phyloP scores from a whole-genome alignment of 2,113 vertebrate genomes.

The Strix uralensis region DNA sequence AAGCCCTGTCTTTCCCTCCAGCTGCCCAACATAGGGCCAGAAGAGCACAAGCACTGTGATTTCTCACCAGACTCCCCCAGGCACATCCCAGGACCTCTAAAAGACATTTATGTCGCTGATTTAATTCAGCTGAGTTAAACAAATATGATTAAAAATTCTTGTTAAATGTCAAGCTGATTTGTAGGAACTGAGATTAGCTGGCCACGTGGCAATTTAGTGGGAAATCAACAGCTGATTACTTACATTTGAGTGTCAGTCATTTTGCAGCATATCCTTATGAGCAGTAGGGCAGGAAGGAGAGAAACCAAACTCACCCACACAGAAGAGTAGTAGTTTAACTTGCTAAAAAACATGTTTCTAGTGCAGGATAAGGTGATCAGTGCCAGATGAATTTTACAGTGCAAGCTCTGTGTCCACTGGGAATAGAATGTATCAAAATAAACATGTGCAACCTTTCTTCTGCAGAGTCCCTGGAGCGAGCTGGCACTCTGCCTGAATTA shows the following conservation, averaged over 20 bases:
- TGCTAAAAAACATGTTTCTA: neutral
- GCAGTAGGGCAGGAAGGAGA: neutral
- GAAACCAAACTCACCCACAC: neutral
- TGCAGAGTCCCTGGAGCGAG: neutral
- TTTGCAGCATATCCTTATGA: neutral
- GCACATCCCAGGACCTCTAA: neutral
- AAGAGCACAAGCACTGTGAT: neutral
- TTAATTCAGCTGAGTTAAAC: neutral
- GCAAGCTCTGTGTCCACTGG: neutral
- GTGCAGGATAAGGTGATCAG: neutral
- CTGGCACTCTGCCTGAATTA: neutral
- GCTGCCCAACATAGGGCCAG: neutral
- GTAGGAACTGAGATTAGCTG: neutral
- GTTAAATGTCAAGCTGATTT: neutral
- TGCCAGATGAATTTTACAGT: neutral
- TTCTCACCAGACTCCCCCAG: neutral
- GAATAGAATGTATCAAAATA: conserved; percentile 30
- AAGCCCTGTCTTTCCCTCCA: neutral
- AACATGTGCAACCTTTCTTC: conserved; percentile 44
- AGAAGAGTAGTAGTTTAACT: neutral
- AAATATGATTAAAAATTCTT: neutral
- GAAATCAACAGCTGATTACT: neutral
- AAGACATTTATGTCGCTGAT: neutral
- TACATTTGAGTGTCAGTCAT: neutral
- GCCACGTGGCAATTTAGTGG: neutral